These are phyloP conservation scores for Chelonus insularis DNA, from an alignment of 1,140 invertebrate species.

Conservation along the genomic window DNA sequence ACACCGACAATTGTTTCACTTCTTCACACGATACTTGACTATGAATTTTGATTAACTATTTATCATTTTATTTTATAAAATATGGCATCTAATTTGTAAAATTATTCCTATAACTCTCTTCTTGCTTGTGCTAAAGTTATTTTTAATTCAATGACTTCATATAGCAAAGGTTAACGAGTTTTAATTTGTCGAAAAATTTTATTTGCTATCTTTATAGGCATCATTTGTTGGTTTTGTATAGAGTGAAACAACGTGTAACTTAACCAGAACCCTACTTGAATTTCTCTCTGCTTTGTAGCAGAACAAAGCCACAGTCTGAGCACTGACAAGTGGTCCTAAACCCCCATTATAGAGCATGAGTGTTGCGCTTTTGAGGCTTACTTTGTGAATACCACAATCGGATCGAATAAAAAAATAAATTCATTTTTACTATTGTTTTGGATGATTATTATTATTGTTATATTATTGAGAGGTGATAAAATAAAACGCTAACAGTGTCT, in stretches of 20 bases:
- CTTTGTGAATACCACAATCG: conserved; percentile 42
- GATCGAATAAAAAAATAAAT: conserved; percentile 31
- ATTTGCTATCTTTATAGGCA: no score
- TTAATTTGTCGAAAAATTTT: neutral
- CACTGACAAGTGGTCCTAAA: conserved; percentile 37
- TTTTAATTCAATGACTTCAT: no score
- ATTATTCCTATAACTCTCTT: no score
- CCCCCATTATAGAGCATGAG: conserved; percentile 18
- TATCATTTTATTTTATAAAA: no score
- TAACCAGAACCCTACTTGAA: conserved; percentile 20
- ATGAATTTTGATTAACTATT: no score
- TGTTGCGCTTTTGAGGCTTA: conserved; percentile 42
- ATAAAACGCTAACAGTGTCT: no score
- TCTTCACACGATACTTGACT: neutral
- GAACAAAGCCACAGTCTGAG: conserved; percentile 29
- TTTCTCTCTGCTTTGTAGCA: conserved; percentile 20
- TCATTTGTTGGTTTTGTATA: no score
- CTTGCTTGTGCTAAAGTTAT: no score
- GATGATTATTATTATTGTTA: no score
- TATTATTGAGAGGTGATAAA: no score
- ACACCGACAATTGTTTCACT: conserved; percentile 2
- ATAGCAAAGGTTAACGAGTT: no score
- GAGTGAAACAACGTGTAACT: conserved; percentile 13
- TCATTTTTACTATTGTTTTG: neutral
- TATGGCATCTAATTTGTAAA: no score